Evolutionary conservation across 64 coral and sea anemone genomes (phyloP).

Genomic region (Orbicella faveolata): DNA sequence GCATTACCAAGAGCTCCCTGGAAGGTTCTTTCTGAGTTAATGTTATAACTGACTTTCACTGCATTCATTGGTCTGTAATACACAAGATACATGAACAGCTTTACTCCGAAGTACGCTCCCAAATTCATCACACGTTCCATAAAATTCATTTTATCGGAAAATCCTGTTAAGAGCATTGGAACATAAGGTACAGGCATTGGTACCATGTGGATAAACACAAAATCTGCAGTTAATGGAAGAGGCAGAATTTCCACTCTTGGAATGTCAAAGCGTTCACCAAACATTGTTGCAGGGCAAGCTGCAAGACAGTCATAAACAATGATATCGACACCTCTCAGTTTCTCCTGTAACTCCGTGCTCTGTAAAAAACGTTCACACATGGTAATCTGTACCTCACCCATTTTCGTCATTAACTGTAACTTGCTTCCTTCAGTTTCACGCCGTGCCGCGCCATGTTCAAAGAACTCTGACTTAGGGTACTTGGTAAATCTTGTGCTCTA

Average conservation of each 20-base stretch:
- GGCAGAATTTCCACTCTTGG: conserved; percentile 31
- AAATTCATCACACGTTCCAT: conserved; percentile 37
- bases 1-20: conserved; percentile 30
- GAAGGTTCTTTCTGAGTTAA: conserved; percentile 31
- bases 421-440: not conserved
- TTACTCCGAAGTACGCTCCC: not conserved
- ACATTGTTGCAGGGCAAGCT: conserved; percentile 30
- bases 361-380: conserved; percentile 39
- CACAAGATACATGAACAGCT: not conserved
- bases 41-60: conserved; percentile 13
- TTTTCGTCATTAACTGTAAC: not conserved
- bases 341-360: conserved; percentile 3
- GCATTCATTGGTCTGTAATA: not conserved
- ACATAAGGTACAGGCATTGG: conserved; percentile 56
- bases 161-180: conserved; percentile 24
- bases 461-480: conserved; percentile 2
- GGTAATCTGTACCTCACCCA: not conserved
- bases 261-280: conserved; percentile 42
- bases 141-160: conserved; percentile 59
- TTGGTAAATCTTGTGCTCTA: conserved; percentile 15
- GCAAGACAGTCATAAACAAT: conserved; percentile 32
- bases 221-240: not conserved
- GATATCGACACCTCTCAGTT: conserved; percentile 44
- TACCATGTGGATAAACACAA: not conserved
- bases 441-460: not conserved